Evolutionary conservation across 2,113 vertebrate species (phyloP).

Genomic region (Psammodynastes pulverulentus): DNA sequence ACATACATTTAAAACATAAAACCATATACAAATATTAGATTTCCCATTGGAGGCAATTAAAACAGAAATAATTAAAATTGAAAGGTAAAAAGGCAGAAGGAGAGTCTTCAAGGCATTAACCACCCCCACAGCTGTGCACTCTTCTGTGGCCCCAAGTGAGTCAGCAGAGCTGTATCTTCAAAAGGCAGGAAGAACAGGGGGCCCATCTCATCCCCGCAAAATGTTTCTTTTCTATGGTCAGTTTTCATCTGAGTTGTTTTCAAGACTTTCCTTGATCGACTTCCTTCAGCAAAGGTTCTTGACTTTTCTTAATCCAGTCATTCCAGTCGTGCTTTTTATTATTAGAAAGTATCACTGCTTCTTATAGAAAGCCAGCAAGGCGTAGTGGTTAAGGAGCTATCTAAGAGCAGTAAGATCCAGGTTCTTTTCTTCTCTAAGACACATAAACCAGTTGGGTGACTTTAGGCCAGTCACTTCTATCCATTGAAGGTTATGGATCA

Average conservation of each 20-base stretch:
- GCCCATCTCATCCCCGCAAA: background rate
- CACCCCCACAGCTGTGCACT: background rate
- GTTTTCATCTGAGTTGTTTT: background rate
- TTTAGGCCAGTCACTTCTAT: background rate
- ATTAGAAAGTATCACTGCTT: background rate
- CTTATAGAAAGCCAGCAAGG: background rate
- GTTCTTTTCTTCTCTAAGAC: background rate
- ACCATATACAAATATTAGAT: background rate
- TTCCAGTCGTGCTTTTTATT: background rate
- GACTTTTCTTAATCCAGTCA: background rate
- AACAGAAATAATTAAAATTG: background rate
- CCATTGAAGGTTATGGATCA: background rate
- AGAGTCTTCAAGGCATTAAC: background rate
- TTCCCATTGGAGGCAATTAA: background rate
- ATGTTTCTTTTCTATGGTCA: background rate
- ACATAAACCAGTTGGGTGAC: background rate
- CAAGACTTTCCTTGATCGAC: background rate
- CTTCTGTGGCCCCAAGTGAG: background rate
- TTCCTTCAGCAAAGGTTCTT: background rate
- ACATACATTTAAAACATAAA: background rate
- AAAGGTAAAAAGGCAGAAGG: background rate
- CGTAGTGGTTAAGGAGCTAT: background rate
- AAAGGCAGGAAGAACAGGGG: background rate
- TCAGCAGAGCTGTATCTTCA: background rate
- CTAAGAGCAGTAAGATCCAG: background rate